phyloP scores from a whole-genome alignment of 2,888 invertebrate species.

The Buathra laborator region DNA sequence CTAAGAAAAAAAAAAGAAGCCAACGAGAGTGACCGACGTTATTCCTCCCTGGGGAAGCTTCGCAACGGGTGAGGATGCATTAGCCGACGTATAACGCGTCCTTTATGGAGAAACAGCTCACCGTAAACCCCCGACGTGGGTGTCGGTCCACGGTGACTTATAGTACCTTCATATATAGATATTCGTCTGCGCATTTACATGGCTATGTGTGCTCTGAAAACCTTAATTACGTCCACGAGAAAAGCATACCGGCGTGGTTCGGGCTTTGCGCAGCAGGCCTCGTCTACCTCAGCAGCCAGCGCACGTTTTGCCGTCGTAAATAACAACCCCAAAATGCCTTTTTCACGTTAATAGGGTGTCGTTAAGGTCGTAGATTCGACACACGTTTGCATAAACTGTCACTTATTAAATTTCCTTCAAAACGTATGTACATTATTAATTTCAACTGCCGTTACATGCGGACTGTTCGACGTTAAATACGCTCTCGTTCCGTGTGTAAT shows the following conservation, averaged over 20 bases:
- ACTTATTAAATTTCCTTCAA: constrained; percentile 23
- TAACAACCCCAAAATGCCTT: constrained; percentile 65
- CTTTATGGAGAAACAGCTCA: constrained; percentile 71
- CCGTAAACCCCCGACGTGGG: constrained; percentile 64
- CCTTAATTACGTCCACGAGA: constrained; percentile 44
- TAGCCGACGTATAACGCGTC: constrained; percentile 68
- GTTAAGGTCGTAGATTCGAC: constrained; percentile 47
- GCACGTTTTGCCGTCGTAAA: constrained; percentile 68
- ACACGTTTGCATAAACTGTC: constrained; percentile 30
- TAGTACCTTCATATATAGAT: constrained; percentile 21
- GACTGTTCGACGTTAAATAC: not conserved
- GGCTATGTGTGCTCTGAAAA: constrained; percentile 8
- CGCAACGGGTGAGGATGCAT: constrained; percentile 62
- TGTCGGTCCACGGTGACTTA: constrained; percentile 60
- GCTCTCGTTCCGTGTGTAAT: too few species aligned
- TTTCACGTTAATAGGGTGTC: constrained; percentile 42
- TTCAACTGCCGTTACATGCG: not conserved
- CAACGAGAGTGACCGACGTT: constrained; percentile 64
- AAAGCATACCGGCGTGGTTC: constrained; percentile 25
- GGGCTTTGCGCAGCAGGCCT: constrained; percentile 1
- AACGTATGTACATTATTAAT: constrained; percentile 11
- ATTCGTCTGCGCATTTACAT: constrained; percentile 6
- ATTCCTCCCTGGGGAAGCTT: constrained; percentile 56
- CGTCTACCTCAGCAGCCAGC: constrained; percentile 38
- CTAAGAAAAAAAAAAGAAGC: constrained; percentile 32